phyloP scores from a whole-genome alignment of 2,888 invertebrate species.

The Pyrrhosoma nymphula region DNA sequence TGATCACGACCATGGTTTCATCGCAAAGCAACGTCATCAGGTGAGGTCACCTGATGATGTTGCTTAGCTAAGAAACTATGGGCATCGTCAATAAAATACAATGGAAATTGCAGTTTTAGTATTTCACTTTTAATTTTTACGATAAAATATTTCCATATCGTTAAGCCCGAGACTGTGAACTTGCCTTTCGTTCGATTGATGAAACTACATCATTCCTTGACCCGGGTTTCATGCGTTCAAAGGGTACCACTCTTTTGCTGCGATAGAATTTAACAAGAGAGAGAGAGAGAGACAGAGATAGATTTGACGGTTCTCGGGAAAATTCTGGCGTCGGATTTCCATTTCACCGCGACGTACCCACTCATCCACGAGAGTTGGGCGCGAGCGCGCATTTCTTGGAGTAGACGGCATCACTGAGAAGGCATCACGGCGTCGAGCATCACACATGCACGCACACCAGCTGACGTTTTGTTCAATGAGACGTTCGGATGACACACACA shows the following conservation, averaged over 20 bases:
- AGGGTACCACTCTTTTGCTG: neutral
- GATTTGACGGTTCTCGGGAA: neutral
- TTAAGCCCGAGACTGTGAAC: too few relatives aligned
- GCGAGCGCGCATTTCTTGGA: neutral
- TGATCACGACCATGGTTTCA: too few relatives aligned
- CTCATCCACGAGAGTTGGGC: neutral
- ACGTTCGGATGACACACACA: neutral
- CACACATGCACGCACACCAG: neutral
- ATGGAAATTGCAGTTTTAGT: too few relatives aligned
- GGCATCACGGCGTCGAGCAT: neutral
- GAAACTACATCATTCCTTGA: too few relatives aligned
- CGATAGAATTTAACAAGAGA: neutral
- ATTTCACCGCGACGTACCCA: neutral
- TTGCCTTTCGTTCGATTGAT: too few relatives aligned
- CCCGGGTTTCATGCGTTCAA: neutral
- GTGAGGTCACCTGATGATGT: too few relatives aligned
- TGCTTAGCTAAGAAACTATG: too few relatives aligned
- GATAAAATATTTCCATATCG: too few relatives aligned
- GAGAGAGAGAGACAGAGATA: neutral
- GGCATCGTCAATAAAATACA: too few relatives aligned
- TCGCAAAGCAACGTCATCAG: too few relatives aligned
- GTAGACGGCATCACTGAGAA: neutral
- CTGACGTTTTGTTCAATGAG: slow-evolving; percentile 26
- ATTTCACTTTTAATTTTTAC: too few relatives aligned
- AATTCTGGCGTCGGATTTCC: neutral